phyloP scores from a whole-genome alignment of 2,888 invertebrate species.

The Eupithecia pulchellata region DNA sequence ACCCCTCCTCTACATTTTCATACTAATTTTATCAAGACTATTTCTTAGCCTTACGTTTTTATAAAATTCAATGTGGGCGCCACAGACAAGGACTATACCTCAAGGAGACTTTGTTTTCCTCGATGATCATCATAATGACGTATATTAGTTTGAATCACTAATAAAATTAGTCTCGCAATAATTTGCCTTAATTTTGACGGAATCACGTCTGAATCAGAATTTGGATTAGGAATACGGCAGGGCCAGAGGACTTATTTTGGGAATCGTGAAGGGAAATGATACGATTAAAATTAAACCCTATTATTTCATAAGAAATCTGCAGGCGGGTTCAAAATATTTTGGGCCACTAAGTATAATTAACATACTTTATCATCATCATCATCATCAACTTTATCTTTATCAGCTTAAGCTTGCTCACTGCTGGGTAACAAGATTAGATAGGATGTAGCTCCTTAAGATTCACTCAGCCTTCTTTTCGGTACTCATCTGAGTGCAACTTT shows the following conservation, averaged over 20 bases:
- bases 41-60: neutral
- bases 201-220: constrained; percentile 75
- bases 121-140: constrained; percentile 74
- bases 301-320: neutral
- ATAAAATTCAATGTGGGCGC: constrained; percentile 3
- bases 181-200: constrained; percentile 79
- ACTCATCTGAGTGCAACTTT: too few relatives aligned
- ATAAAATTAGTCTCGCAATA: constrained; percentile 79
- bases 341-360: neutral
- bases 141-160: constrained; percentile 78
- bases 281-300: neutral
- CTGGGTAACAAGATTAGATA: neutral
- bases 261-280: constrained; percentile 47
- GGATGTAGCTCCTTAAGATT: too few relatives aligned
- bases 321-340: neutral
- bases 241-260: constrained; percentile 53
- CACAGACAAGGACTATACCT: neutral
- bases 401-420: neutral
- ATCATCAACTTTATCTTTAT: too few relatives aligned
- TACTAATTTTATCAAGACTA: neutral
- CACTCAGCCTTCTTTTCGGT: too few relatives aligned
- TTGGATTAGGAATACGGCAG: constrained; percentile 56
- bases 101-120: constrained; percentile 54
- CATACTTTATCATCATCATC: neutral
- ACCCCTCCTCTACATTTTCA: neutral